Evolutionary conservation across 1,140 invertebrate species (phyloP).

Genomic region (Drosophila saltans): DNA sequence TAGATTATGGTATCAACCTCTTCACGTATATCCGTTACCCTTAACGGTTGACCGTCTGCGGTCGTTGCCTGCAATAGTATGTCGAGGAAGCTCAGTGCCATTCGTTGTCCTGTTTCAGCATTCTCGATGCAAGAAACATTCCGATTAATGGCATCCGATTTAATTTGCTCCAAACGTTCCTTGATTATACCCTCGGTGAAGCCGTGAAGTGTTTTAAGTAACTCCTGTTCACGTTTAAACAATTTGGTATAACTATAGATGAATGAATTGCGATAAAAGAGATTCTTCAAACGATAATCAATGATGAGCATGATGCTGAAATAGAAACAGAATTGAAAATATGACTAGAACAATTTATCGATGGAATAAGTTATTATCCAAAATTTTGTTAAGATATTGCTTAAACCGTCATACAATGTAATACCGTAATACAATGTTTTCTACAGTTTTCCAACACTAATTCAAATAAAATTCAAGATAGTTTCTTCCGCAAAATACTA

Average conservation of each 20-base stretch:
- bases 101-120: slow-evolving; percentile 16
- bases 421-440: no score
- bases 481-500: background rate
- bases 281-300: slow-evolving; percentile 46
- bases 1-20: slow-evolving; percentile 89
- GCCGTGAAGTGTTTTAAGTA: slow-evolving; percentile 41
- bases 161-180: slow-evolving; percentile 45
- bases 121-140: slow-evolving; percentile 19
- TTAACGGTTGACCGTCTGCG: slow-evolving; percentile 83
- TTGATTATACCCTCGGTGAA: slow-evolving; percentile 60
- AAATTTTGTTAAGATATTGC: no score
- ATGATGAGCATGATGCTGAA: slow-evolving; percentile 51
- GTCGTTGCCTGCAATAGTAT: slow-evolving; percentile 86
- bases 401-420: no score
- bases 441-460: background rate
- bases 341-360: no score
- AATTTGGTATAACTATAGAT: slow-evolving; percentile 28
- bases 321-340: no score
- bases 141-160: slow-evolving; percentile 36
- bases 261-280: slow-evolving; percentile 43
- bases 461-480: background rate
- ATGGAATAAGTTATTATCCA: no score
- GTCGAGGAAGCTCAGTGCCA: slow-evolving; percentile 85
- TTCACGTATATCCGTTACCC: slow-evolving; percentile 86
- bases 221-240: slow-evolving; percentile 29